Evolutionary conservation across 2,113 vertebrate genomes (phyloP).

Genomic region (Boulengeromyrus knoepffleri): DNA sequence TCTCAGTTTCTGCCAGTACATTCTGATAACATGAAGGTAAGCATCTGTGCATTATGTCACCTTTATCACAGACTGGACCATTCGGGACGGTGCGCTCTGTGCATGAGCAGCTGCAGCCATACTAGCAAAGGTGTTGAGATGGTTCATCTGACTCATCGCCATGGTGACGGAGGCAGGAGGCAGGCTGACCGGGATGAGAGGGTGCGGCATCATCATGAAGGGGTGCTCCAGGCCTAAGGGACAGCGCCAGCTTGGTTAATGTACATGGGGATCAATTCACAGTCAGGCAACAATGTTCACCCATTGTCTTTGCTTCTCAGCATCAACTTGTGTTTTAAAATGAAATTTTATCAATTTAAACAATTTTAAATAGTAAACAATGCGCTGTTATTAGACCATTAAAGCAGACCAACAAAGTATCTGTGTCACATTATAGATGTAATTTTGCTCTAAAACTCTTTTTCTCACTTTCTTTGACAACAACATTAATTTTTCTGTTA

Average conservation of each 20-base stretch:
- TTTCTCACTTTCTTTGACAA: neutral
- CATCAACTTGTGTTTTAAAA: neutral
- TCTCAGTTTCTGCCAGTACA: neutral
- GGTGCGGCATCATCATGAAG: slow-evolving; percentile 99
- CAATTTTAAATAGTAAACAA: neutral
- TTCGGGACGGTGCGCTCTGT: slow-evolving; percentile 73
- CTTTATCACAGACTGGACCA: slow-evolving; percentile 96
- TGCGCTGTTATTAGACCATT: neutral
- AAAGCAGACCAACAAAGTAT: neutral
- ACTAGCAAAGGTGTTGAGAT: slow-evolving; percentile 89
- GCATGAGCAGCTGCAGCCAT: slow-evolving; percentile 91
- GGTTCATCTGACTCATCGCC: slow-evolving; percentile 99
- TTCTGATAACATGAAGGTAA: neutral
- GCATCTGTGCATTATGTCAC: slow-evolving; percentile 49
- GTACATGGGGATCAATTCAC: neutral
- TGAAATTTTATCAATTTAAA: neutral
- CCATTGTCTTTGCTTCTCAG: neutral
- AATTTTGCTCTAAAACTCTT: neutral
- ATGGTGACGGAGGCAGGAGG: slow-evolving; percentile 96
- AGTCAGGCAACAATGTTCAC: neutral
- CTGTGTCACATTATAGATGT: neutral
- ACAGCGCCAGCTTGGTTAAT: neutral
- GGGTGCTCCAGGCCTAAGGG: slow-evolving; percentile 85
- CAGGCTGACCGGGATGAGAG: slow-evolving; percentile 94
- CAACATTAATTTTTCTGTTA: neutral